Evolutionary conservation across 2,113 vertebrate species (phyloP), one percentile per base, ranked within the genome.

Genomic region (Amphilophus citrinellus): DNA sequence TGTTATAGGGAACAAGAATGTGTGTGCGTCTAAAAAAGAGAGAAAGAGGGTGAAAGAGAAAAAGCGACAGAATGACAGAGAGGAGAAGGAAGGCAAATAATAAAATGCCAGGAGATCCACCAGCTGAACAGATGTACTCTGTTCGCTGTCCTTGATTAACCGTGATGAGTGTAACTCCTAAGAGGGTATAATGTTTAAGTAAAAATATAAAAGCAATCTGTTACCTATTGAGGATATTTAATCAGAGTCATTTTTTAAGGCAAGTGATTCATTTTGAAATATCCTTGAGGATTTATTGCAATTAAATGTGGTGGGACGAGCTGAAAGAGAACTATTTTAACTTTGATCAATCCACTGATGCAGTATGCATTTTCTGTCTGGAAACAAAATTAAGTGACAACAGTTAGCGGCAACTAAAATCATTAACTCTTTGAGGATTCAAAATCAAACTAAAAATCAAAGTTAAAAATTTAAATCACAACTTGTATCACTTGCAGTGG

Each of bases 121-220:
- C 37, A 84, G 89, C 86, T 89, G 92, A 93, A 92, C 91, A 94
- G 92, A 94, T 93, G 91, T 84, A 89, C 75, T 84, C 92, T 87
- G 89, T 88, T 91, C 86, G 61, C 83, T 88, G 89, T 90, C 86
- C 91, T 94, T 94, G 92, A 95, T 94, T 94, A 94, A 88, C 84
- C 10, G 32, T 83, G 89, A 94, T 92, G 91, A 92, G 84, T 66
- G 56, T 77, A 11, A 73, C 80, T 85, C 90, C 88, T 71, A 2
- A 76, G 93, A 86, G 88, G 61, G 79, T 84, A 61, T 75, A 80
- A 84, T 60, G 71, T 85, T 78, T 88, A 83, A 91, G 89, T 85
- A 83, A 71, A 88, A 91, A 84, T 87, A 88, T 88, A 91, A 86
- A 86, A 77, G 50, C 90, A 88, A 91, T 90, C 85, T 93, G 91